Percentiles rank a stretch among this genome's conserved stretches.
Conservation (phyloP, 2,113 vertebrate species). For the Aramus guarauna region DNA sequence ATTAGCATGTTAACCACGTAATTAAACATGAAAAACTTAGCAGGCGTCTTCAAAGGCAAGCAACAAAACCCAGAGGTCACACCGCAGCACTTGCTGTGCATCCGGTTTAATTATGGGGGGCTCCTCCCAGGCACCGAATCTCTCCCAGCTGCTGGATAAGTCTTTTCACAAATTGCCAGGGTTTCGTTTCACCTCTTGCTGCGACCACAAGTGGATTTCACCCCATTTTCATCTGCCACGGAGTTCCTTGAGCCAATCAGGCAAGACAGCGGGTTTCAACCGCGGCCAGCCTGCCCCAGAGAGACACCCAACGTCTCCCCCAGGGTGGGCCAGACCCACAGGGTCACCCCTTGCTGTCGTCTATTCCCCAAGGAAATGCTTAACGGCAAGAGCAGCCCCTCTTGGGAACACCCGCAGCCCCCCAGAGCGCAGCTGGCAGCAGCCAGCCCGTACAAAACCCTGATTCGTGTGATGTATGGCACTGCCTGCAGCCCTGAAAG, state of each 20-base stretch:
- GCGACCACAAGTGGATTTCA: not conserved
- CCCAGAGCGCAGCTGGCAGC: not conserved
- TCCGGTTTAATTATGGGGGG: not conserved
- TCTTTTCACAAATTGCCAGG: not conserved
- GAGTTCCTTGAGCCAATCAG: not conserved
- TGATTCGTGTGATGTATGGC: not conserved
- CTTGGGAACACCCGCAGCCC: not conserved
- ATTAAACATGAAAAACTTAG: slow-evolving; percentile 18
- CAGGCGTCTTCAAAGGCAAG: not conserved
- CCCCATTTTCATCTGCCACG: not conserved
- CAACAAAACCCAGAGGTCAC: slow-evolving; percentile 24
- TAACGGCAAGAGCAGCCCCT: fast-evolving
- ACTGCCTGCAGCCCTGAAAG: not conserved
- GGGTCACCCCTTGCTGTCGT: not conserved
- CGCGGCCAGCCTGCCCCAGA: not conserved
- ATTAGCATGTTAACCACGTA: slow-evolving; percentile 35
- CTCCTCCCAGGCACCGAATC: not conserved
- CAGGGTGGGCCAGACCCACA: not conserved
- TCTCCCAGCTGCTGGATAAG: not conserved
- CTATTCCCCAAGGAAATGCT: not conserved
- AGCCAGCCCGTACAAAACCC: not conserved
- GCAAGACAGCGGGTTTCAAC: fast-evolving
- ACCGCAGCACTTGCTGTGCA: not conserved
- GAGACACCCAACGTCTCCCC: not conserved
- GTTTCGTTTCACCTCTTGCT: not conserved